phyloP scores from a whole-genome alignment of 2,113 vertebrate species.

The Gymnorhina tibicen region DNA sequence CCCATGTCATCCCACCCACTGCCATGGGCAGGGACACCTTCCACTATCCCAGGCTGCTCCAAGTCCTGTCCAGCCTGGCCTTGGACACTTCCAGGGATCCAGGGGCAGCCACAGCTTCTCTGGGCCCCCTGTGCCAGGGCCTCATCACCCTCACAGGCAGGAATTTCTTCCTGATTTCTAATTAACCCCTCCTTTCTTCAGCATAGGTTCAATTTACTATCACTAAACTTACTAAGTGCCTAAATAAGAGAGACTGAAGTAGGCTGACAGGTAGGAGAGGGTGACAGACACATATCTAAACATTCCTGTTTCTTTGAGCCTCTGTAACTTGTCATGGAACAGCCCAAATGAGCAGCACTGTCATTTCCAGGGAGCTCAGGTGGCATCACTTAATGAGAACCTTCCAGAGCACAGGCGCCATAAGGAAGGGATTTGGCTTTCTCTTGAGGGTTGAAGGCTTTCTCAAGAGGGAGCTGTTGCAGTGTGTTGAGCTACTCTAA shows the following conservation, averaged over 20 bases:
- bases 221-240: neutral
- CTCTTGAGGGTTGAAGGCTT: neutral
- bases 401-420: accelerated
- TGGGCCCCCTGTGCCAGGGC: neutral
- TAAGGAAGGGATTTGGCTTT: neutral
- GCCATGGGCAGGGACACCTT: neutral
- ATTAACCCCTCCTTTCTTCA: neutral
- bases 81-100: neutral
- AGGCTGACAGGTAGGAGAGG: neutral
- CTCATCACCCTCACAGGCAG: neutral
- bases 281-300: accelerated
- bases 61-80: accelerated
- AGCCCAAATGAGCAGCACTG: neutral
- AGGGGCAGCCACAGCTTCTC: neutral
- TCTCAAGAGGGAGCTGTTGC: neutral
- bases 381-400: neutral
- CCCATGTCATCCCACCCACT: accelerated
- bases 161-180: neutral
- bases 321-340: neutral
- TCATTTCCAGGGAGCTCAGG: neutral
- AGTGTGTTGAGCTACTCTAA: neutral
- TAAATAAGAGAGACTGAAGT: neutral
- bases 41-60: neutral
- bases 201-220: neutral
- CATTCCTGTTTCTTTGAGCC: neutral